Conservation (phyloP, 2,797 vertebrate species). For the Streptopelia turtur region DNA sequence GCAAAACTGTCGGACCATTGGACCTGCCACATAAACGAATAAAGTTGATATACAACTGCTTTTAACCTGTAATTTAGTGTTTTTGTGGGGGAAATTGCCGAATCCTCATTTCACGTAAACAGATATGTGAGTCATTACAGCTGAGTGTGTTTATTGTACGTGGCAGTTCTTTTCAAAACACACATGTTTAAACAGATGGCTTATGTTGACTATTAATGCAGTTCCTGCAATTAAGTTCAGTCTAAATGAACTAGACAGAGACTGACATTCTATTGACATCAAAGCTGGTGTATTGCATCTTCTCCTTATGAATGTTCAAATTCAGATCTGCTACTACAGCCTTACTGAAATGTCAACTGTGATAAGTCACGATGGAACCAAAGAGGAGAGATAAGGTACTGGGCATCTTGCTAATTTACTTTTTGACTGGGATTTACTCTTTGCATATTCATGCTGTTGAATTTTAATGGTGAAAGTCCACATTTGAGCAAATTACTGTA, state of each 20-base stretch:
- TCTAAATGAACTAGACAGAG: not conserved
- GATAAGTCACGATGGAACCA: not conserved
- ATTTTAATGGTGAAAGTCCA: not conserved
- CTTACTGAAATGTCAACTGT: slow-evolving; percentile 47
- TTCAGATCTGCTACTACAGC: not conserved
- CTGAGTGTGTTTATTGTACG: slow-evolving; percentile 48
- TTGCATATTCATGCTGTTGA: not conserved
- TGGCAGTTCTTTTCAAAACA: slow-evolving; percentile 60
- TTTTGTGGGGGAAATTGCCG: not conserved
- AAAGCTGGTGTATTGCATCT: slow-evolving; percentile 31
- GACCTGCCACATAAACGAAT: not conserved
- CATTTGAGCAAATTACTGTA: not conserved
- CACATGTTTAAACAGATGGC: slow-evolving; percentile 71
- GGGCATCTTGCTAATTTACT: not conserved
- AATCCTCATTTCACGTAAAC: slow-evolving; percentile 11
- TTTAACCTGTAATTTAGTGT: slow-evolving; percentile 7
- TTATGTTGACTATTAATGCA: slow-evolving; percentile 68
- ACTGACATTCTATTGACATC: slow-evolving; percentile 48
- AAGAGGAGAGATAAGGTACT: slow-evolving; percentile 24
- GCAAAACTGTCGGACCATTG: not conserved
- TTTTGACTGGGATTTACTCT: slow-evolving; percentile 4
- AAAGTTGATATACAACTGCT: not conserved
- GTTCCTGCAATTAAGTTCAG: slow-evolving; percentile 63
- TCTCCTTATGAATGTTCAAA: slow-evolving; percentile 28
- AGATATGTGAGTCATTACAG: slow-evolving; percentile 47